Conservation (phyloP, 2,888 invertebrate genomes). For the Tethea ocularis region DNA sequence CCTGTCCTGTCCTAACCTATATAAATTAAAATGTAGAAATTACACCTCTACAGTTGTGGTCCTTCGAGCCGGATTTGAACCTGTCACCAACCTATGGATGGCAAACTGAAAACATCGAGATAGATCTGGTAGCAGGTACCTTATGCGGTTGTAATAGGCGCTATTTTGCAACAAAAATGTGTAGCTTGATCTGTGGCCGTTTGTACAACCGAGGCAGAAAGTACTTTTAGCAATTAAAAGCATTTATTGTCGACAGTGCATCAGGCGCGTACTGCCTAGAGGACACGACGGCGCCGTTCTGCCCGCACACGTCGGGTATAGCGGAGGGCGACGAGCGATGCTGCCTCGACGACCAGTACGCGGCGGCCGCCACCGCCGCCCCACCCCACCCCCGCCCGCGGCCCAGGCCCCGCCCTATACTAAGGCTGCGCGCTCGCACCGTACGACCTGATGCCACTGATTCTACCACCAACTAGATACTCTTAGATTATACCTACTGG, state of each 20-base stretch:
- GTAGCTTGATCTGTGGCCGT: too few species aligned
- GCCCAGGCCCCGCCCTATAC: slow-evolving; percentile 60
- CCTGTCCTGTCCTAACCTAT: too few species aligned
- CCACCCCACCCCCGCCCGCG: slow-evolving; percentile 57
- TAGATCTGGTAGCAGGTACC: too few species aligned
- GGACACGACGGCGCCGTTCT: slow-evolving; percentile 87
- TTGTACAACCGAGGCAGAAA: too few species aligned
- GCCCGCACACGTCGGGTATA: slow-evolving; percentile 85
- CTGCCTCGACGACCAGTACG: slow-evolving; percentile 82
- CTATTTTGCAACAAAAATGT: too few species aligned
- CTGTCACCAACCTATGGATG: too few species aligned
- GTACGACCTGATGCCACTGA: slow-evolving; percentile 24
- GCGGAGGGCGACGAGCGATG: slow-evolving; percentile 87
- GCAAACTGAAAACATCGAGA: too few species aligned
- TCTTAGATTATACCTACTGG: background rate
- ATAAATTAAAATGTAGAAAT: too few species aligned
- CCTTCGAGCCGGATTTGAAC: too few species aligned
- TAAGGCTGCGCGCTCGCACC: slow-evolving; percentile 47
- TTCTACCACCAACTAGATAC: slow-evolving; percentile 11
- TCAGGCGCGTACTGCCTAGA: slow-evolving; percentile 88
- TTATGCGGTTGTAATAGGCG: too few species aligned
- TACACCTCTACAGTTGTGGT: too few species aligned
- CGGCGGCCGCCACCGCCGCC: slow-evolving; percentile 55
- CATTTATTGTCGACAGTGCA: slow-evolving; percentile 72
- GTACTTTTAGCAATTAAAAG: too few species aligned